Base-by-base conservation (phyloP, 37 sponge, comb jelly and placozoan species). In the Aplysina aerophoba region DNA sequence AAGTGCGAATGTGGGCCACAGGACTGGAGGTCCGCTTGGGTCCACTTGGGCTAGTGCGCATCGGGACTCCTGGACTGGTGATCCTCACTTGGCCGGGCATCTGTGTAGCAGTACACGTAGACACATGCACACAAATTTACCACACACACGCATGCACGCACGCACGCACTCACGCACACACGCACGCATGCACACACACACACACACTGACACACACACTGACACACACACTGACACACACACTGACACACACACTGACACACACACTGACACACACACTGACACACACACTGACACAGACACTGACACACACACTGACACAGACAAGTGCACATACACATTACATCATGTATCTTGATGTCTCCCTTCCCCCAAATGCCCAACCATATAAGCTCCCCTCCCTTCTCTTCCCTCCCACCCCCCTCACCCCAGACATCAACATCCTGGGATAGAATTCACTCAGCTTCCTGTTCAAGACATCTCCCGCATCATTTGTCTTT, bases 361-460 rank as follows among this genome's bases (percentile, higher is more conserved):
- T 8, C 50, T 44, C 50, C 50, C 50, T 44, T 44, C 50, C 50
- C 50, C 3, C 50, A 44, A 3, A 44, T 8, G 6, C 50, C 50
- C 3, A 3, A 44, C 50, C 50, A 11, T 44, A 44, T 8, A 44
- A 3, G 6, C 50, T 44, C 50, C 50, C 50, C 50, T 8, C 50
- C 50, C 50, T 11, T 8, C 3, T 8, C 50, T 8, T 44, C 50
- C 50, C 50, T 8, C 50, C 8, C 50, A 44, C 65, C 39, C 33
- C 35, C 60, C 19, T 34, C 39, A 62, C n/a, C 30, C 63, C 37
- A 27, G 64, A 5, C 35, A 37, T 6, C 63, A 20, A 19, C 71
- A 35, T 34, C 86, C 33, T 87, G 31, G 59, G 72, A 68, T 86
- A 89, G 55, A 82, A 89, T 36, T 82, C 87, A 72, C 84, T 92